Percentiles rank a stretch among this genome's conserved stretches.
Conservation (phyloP, 2,797 vertebrate species). For the Poecilia wingei region DNA sequence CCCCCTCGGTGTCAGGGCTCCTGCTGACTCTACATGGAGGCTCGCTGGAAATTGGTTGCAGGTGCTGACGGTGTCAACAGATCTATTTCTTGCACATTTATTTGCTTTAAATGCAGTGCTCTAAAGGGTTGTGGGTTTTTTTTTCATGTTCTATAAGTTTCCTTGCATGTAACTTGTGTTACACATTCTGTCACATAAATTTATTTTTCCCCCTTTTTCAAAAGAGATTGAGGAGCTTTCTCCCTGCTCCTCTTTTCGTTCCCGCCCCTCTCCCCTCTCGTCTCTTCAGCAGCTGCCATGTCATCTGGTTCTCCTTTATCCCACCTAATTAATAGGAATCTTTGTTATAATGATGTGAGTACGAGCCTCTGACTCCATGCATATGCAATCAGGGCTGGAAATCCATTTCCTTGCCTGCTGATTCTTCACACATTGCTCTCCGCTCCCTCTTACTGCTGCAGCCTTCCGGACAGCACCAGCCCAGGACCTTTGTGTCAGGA, state of each 20-base stretch:
- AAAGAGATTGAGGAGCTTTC: conserved; percentile 61
- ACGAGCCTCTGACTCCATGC: conserved; percentile 79
- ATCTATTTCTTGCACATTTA: conserved; percentile 29
- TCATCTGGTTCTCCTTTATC: conserved; percentile 83
- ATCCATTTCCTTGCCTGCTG: conserved; percentile 72
- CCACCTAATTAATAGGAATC: conserved; percentile 86
- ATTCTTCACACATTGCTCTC: conserved; percentile 52
- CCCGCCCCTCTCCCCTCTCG: conserved; percentile 65
- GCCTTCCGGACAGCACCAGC: conserved; percentile 30
- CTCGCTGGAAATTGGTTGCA: conserved; percentile 54
- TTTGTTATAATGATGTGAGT: conserved; percentile 85
- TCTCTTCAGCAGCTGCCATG: conserved; percentile 75
- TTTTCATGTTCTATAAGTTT: conserved; percentile 10
- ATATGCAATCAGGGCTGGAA: conserved; percentile 78
- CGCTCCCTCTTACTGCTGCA: conserved; percentile 39
- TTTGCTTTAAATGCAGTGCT: conserved; percentile 23
- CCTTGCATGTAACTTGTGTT: conserved; percentile 16
- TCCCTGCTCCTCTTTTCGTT: conserved; percentile 47
- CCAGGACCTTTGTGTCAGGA: conserved; percentile 49
- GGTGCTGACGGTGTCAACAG: conserved; percentile 41
- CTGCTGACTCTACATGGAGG: conserved; percentile 50
- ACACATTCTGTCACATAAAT: conserved; percentile 34
- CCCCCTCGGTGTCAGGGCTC: conserved; percentile 58
- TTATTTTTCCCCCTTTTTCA: conserved; percentile 15
- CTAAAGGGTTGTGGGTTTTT: neutral